A percentile compares a stretch with the other conserved stretches of the same genome.
phyloP scores from a whole-genome alignment of 2,888 invertebrate genomes.

The Clivina fossor region DNA sequence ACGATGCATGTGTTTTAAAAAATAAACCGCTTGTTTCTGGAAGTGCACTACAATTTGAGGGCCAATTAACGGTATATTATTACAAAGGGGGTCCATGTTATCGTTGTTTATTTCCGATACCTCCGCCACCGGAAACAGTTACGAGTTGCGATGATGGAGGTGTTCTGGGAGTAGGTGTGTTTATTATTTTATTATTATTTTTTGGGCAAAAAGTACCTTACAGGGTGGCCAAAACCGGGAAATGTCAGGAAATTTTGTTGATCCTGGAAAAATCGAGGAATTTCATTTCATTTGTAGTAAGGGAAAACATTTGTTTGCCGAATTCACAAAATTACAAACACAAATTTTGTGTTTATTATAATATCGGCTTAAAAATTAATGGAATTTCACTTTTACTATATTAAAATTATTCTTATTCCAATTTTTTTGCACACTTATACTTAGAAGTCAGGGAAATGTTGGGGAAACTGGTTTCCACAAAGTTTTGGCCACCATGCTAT shows the following conservation, averaged over 20 bases:
- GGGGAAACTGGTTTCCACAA: too few species aligned
- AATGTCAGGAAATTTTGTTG: too few species aligned
- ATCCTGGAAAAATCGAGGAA: too few species aligned
- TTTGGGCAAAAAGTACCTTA: slow-evolving; percentile 6
- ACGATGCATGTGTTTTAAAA: slow-evolving; percentile 86
- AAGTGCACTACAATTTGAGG: slow-evolving; percentile 93
- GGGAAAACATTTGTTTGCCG: too few species aligned
- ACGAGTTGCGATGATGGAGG: slow-evolving; percentile 94
- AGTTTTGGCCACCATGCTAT: background rate
- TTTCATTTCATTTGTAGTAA: too few species aligned
- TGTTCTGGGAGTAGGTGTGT: slow-evolving; percentile 76
- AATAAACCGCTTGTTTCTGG: slow-evolving; percentile 90
- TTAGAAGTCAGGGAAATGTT: slow-evolving; percentile 48
- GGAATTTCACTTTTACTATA: too few species aligned
- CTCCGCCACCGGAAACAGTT: slow-evolving; percentile 86
- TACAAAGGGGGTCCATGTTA: slow-evolving; percentile 87
- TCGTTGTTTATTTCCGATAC: slow-evolving; percentile 88
- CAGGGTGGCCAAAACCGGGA: too few species aligned
- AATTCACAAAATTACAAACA: too few species aligned
- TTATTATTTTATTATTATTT: background rate
- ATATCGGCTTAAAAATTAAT: too few species aligned
- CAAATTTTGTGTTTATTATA: too few species aligned
- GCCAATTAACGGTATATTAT: slow-evolving; percentile 87
- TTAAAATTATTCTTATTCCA: too few species aligned
- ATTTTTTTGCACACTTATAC: too few species aligned